Conservation (phyloP, 2,888 invertebrate genomes). For the Apamea epomidion region DNA sequence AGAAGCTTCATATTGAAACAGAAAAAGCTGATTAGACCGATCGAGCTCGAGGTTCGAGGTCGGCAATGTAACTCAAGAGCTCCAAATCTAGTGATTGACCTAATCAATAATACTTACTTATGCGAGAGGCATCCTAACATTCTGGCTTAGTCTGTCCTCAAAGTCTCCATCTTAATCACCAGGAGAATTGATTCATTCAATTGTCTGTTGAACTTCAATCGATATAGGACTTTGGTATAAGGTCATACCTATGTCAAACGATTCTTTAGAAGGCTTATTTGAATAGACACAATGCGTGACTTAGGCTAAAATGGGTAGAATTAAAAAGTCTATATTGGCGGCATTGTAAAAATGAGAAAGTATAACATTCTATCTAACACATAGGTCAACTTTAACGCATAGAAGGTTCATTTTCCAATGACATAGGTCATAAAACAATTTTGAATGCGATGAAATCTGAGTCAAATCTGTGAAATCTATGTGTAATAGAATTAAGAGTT, state of each 20-base stretch:
- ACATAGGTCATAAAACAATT: slow-evolving; percentile 13
- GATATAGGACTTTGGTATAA: not conserved
- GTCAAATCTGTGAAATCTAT: too few relatives aligned
- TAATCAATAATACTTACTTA: slow-evolving; percentile 2
- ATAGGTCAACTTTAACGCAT: slow-evolving; percentile 10
- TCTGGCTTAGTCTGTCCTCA: not conserved
- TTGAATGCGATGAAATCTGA: slow-evolving; percentile 23
- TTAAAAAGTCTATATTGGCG: slow-evolving; percentile 8
- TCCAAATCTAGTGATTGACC: not conserved
- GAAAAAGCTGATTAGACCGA: not conserved
- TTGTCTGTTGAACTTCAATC: not conserved
- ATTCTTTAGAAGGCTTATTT: slow-evolving; percentile 9
- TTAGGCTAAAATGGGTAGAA: not conserved
- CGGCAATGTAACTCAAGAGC: not conserved
- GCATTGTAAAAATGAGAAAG: slow-evolving; percentile 41
- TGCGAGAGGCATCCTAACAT: not conserved
- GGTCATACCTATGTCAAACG: slow-evolving; percentile 1
- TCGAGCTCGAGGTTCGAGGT: not conserved
- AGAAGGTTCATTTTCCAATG: slow-evolving; percentile 26
- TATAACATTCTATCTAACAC: not conserved
- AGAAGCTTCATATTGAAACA: not conserved
- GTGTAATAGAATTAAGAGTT: slow-evolving; percentile 29
- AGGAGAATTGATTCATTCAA: slow-evolving; percentile 1
- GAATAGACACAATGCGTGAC: slow-evolving; percentile 8
- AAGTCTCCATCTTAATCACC: slow-evolving; percentile 7